Evolutionary conservation across 2,888 invertebrate genomes (phyloP), one percentile per base, ranked within the genome.

Genomic region (Drosophila anomalata): DNA sequence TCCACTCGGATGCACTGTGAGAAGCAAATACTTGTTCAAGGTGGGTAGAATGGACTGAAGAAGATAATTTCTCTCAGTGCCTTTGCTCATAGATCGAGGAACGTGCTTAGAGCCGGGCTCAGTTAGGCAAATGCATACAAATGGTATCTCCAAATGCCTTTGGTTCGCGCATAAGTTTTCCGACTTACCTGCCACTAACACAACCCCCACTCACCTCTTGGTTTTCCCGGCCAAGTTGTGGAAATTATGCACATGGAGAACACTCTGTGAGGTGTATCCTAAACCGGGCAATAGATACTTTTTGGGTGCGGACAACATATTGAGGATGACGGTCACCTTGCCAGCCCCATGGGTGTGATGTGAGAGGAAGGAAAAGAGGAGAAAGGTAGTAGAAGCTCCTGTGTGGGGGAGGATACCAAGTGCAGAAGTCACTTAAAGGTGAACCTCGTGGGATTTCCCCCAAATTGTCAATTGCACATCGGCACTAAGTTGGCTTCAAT

Each of bases 191-290:
- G 36, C 50, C 29, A 63, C 39, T 33, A 54, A 42, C 52, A 65
- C 52, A 47, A 36, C 31, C 31, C 56, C 26, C 52, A 6, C 9
- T 29, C 11, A 17, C 36, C 29, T 20, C 11, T 3, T 14, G 29
- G 29, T 39, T 47, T 68, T 20, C 75, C 56, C 24, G 55, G 39
- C 52, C 55, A 47, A 53, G 73, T 75, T 77, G 80, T 17, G 62
- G 80, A 88, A 83, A 88, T 88, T 83, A 88, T 83, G 82, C 88
- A 88, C 72, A 74, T 63, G 75, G 67, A 88, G 75, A 71, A 77
- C 77, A 79, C 73, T 80, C 46, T 67, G 31, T 29, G 39, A 20
- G 65, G n/a, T 8, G 26, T 33, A 47, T 20, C 31, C 31, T 73
- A 71, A 53, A 50, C 73, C 62, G n/a, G 71, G 78, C 70, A 57